Base-by-base conservation (phyloP, 2,113 vertebrate genomes). In the Phainopepla nitens region DNA sequence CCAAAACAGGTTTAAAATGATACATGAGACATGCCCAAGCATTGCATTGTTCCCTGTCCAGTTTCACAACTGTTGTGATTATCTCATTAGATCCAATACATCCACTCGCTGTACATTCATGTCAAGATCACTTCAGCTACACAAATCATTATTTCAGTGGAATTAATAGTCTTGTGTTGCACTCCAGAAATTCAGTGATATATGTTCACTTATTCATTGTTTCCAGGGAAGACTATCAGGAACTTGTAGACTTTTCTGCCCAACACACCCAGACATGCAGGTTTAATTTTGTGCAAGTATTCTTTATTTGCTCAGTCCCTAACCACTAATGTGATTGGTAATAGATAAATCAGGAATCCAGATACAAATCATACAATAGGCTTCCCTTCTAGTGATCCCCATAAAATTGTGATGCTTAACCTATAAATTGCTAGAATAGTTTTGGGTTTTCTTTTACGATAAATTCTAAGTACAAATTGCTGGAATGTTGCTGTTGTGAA, bases 221-320 rank as follows among this genome's bases (percentile, higher is more conserved):
- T 93, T 94, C 65, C 66, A 76, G 62, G 36, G 77, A 84, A 93
- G 70, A 78, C 14, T 49, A 24, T 76, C 61, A 60, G 53, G 82
- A 44, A 31, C 77, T 68, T 87, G 35, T 65, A 88, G 41, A 73
- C 33, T 18, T 82, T 61, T 80, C 75, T 87, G 41, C 73, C 41
- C 62, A 49, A 24, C 35, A 33, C 31, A 65, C 31, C 25, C 61
- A 93, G 68, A 51, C 5, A 8, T 11, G 11, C 73, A 64, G 29
- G 61, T 69, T 80, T 91, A 58, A 69, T 68, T 96, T 61, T 82
- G 70, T 82, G 51, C 50, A 70, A 57, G 45, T 72, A 50, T 76
- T 89, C 85, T 88, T 76, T 93, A 90, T 83, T 93, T 94, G 58
- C 68, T 61, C 13, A 70, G 75, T 92, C 76, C 47, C 44, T 73